These are phyloP conservation scores for Cantharis rustica DNA, from an alignment of 2,888 invertebrate genomes.

Conservation along the genomic window DNA sequence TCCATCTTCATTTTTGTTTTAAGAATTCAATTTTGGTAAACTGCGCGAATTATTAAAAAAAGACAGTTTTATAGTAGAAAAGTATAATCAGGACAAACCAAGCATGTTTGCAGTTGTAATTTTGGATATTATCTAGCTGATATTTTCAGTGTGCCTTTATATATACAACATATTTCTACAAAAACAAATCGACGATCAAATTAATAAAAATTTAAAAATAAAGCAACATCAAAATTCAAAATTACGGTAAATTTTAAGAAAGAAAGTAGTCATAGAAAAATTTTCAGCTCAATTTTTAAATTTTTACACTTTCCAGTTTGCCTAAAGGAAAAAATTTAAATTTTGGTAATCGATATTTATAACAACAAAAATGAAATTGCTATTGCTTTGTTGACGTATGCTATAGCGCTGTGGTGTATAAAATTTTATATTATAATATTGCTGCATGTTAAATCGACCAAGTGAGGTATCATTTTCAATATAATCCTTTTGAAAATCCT, in stretches of 20 bases:
- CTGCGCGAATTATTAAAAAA: too few species aligned
- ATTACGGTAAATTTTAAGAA: background rate
- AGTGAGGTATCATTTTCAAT: background rate
- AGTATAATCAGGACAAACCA: background rate
- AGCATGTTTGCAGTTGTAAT: background rate
- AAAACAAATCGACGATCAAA: background rate
- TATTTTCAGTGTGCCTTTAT: background rate
- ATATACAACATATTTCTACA: background rate
- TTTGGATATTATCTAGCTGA: background rate
- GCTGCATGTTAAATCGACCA: background rate
- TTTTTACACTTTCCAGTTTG: background rate
- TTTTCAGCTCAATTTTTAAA: background rate
- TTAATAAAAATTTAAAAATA: background rate
- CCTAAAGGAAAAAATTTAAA: background rate
- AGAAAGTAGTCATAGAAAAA: background rate
- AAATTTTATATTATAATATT: background rate
- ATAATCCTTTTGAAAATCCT: background rate
- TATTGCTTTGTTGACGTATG: background rate
- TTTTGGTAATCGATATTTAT: background rate
- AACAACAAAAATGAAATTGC: background rate
- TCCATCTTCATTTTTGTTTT: too few species aligned
- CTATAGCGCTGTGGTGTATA: background rate
- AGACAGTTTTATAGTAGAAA: too few species aligned
- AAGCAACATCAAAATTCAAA: background rate
- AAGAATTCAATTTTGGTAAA: too few species aligned